Evolutionary conservation across 1,140 invertebrate species (phyloP), one percentile per base, ranked within the genome.

Genomic region (Habropoda laboriosa): DNA sequence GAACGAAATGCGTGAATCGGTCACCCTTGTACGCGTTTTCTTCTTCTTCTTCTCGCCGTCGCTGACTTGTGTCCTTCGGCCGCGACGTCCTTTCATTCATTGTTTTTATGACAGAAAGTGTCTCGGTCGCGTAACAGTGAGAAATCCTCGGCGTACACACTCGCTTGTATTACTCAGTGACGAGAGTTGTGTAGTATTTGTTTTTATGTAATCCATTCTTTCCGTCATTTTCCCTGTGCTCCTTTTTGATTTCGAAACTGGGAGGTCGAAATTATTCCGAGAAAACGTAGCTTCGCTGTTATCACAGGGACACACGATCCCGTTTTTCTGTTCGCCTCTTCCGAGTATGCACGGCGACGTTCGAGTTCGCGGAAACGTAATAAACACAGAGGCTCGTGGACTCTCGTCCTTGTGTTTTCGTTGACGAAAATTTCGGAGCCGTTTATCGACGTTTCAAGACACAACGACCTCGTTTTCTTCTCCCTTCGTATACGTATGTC

Each of bases 351-450:
- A n/a, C 40, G 55, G 24, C 66, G 40, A 45, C 63, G 51, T 4
- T 55, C 16, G 38, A 12, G 8, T 58, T 77, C 64, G 32, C 27
- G 42, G 53, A 30, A 77, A 35, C 64, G 30, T 51, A 47, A 47
- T 68, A 76, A 77, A 70, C 53, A 60, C n/a, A n/a, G n/a, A n/a
- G n/a, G n/a, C n/a, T 32, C 30, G 64, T 13, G 60, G n/a, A n/a
- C 60, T 63, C 3, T 51, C 24, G 35, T 21, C 8, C 18, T 13
- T n/a, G 63, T 67, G 47, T n/a, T n/a, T n/a, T 67, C 74, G 38
- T 3, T 47, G 3, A 27, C 38, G 30, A 70, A 68, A 77, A 35
- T 57, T 77, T 70, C 32, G 40, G 3, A 38, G 8, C n/a, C 49
- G 24, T 76, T 67, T 63, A 68, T 57, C 38, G 63, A n/a, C 40